phyloP scores from a whole-genome alignment of 2,888 invertebrate genomes.

The Auanema freiburgensis region DNA sequence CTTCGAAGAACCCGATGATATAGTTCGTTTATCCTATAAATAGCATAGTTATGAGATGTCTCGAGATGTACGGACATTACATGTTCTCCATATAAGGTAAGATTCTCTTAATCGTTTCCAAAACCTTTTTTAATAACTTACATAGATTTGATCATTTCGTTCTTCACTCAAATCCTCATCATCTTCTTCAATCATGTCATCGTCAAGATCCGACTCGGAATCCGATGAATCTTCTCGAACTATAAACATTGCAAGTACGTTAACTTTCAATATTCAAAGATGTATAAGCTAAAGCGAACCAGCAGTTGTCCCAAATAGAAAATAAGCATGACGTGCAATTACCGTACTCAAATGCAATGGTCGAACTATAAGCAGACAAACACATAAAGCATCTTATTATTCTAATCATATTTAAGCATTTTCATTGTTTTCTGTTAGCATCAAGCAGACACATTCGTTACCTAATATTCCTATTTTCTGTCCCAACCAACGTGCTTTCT shows the following conservation, averaged over 20 bases:
- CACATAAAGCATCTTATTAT: conserved; percentile 11
- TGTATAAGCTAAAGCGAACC: conserved; percentile 2
- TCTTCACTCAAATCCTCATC: conserved; percentile 58
- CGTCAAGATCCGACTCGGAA: conserved; percentile 59
- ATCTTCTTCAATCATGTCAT: conserved; percentile 60
- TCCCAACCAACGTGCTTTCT: conserved; percentile 64
- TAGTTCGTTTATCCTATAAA: conserved; percentile 52
- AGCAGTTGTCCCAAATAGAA: conserved; percentile 35
- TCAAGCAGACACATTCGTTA: conserved; percentile 20
- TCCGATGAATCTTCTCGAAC: conserved; percentile 60
- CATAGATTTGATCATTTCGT: conserved; percentile 48
- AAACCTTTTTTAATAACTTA: conserved; percentile 24
- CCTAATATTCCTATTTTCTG: conserved; percentile 64
- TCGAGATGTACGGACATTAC: background rate
- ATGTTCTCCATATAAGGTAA: too few relatives aligned
- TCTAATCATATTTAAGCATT: too few relatives aligned
- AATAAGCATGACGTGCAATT: conserved; percentile 42
- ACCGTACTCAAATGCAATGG: conserved; percentile 41
- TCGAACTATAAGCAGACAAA: conserved; percentile 28
- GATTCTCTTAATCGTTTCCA: background rate
- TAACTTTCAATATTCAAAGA: background rate
- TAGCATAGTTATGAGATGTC: background rate
- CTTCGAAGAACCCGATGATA: conserved; percentile 53
- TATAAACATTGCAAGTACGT: conserved; percentile 25
- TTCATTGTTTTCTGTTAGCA: too few relatives aligned